Evolutionary conservation across 2,797 vertebrate species (phyloP), one percentile per base, ranked within the genome.

Genomic region (Danio aesculapii): DNA sequence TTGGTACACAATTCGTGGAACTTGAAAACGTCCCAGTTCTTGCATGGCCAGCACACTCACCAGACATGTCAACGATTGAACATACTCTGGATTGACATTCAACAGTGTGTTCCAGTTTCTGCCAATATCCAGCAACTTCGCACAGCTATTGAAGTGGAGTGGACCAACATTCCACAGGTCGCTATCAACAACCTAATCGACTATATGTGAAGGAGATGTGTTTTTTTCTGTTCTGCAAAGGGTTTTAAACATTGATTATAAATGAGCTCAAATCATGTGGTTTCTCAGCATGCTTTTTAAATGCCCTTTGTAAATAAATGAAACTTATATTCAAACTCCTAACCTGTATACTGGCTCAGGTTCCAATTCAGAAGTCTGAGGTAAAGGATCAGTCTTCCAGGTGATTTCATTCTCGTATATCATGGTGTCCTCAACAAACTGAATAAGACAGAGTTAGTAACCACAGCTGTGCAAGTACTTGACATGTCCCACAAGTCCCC

Each of bases 361-460:
- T 0, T 2, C 2, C 1, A 14, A 14, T 6, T 43, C 16, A 0
- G 50, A 44, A 0, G 13, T 21, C 39, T 8, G 13, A 5, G 1
- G 12, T 4, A 53, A 50, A 52, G 6, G 12, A 11, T 10, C 19
- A 8, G 1, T 21, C 10, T 46, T 62, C 68, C 58, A 79, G 6
- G 49, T 63, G n/a, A 79, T 39, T 55, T 72, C 77, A 46, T 79
- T 79, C 49, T 72, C 68, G 9, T 79, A 79, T 17, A 1, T 55
- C 13, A 79, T 79, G 47, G 77, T 46, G 5, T 79, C 68, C 6
- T 6, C 58, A 16, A 72, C 77, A 79, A 79, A 79, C 77, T 79
- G 9, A n/a, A 71, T 8, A 52, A 72, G 8, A 44, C 19, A 49
- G 1, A 16, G 57, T 79, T 2, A 21, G 2, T 5, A 6, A 46